Percentiles rank a stretch among this genome's conserved stretches.
Conservation (phyloP, 92 coral and sea anemone genomes). For the Parazoanthus darwini region DNA sequence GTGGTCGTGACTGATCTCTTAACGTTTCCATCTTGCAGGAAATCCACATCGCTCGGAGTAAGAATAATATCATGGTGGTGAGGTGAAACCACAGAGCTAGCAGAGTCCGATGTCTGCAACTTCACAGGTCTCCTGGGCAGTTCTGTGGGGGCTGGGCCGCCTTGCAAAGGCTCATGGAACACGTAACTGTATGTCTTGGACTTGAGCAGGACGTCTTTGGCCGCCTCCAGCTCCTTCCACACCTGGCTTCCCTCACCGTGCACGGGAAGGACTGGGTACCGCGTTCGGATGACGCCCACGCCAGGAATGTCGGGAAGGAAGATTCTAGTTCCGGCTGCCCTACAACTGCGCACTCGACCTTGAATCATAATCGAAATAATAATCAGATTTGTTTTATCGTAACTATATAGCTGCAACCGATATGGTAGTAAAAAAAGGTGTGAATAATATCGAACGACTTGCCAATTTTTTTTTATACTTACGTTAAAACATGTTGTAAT, state of each 20-base stretch:
- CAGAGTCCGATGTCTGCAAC: neutral
- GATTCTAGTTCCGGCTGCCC: slow-evolving; percentile 14
- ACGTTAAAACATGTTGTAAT: too few relatives aligned
- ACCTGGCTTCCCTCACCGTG: slow-evolving; percentile 56
- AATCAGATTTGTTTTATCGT: neutral
- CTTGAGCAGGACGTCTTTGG: slow-evolving; percentile 42
- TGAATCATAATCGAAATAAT: neutral
- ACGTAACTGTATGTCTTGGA: slow-evolving; percentile 43
- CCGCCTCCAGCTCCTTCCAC: slow-evolving; percentile 49
- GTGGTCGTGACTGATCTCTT: neutral
- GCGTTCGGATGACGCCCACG: slow-evolving; percentile 13
- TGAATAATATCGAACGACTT: too few relatives aligned
- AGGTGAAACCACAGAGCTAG: neutral
- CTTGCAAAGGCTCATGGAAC: slow-evolving; percentile 42
- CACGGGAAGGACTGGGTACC: slow-evolving; percentile 56
- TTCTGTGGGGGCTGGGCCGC: slow-evolving; percentile 31
- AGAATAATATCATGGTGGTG: slow-evolving; percentile 24
- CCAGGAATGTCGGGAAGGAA: slow-evolving; percentile 32
- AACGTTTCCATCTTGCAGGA: neutral
- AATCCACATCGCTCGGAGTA: neutral
- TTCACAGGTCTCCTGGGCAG: neutral
- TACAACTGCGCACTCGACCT: slow-evolving; percentile 20
- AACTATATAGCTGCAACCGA: too few relatives aligned
- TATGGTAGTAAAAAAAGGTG: neutral
- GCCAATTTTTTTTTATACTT: too few relatives aligned